These are phyloP conservation scores for Amblyjoppa proteus DNA, from an alignment of 2,888 invertebrate genomes.

Conservation along the genomic window DNA sequence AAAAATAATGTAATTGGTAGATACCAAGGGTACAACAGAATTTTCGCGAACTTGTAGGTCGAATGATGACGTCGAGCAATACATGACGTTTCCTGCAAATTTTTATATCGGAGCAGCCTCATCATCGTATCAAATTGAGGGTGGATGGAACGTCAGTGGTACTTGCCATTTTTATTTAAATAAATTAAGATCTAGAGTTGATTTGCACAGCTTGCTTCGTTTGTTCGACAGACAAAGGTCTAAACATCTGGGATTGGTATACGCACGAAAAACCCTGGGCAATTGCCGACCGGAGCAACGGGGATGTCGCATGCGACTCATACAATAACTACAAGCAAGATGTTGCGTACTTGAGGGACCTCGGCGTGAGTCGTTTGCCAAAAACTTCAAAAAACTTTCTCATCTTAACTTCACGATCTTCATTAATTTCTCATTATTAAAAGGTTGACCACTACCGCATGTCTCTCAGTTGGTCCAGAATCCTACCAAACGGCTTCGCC, in stretches of 20 bases:
- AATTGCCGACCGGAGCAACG: slow-evolving; percentile 69
- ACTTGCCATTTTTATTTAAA: slow-evolving; percentile 73
- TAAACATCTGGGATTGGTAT: slow-evolving; percentile 85
- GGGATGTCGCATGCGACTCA: slow-evolving; percentile 77
- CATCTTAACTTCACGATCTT: not conserved
- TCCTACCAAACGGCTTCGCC: slow-evolving; percentile 88
- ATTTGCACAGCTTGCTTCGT: not conserved
- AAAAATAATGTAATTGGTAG: not conserved
- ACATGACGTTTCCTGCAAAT: slow-evolving; percentile 68
- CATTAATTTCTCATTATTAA: not conserved
- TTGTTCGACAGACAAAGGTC: slow-evolving; percentile 86
- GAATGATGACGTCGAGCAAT: not conserved
- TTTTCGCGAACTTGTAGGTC: not conserved
- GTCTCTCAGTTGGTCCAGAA: slow-evolving; percentile 89
- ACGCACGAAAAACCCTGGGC: not conserved
- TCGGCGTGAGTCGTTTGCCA: not conserved
- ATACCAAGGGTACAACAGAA: not conserved
- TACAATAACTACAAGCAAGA: slow-evolving; percentile 75
- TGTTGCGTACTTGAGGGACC: slow-evolving; percentile 69
- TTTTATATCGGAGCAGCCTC: slow-evolving; percentile 81
- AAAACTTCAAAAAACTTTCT: not conserved
- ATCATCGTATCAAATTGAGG: slow-evolving; percentile 88
- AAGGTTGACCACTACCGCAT: slow-evolving; percentile 85
- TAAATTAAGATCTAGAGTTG: not conserved
- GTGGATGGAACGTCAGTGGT: slow-evolving; percentile 88